These are phyloP conservation scores for Orthosia gracilis DNA, from an alignment of 2,888 invertebrate species.

Conservation along the genomic window DNA sequence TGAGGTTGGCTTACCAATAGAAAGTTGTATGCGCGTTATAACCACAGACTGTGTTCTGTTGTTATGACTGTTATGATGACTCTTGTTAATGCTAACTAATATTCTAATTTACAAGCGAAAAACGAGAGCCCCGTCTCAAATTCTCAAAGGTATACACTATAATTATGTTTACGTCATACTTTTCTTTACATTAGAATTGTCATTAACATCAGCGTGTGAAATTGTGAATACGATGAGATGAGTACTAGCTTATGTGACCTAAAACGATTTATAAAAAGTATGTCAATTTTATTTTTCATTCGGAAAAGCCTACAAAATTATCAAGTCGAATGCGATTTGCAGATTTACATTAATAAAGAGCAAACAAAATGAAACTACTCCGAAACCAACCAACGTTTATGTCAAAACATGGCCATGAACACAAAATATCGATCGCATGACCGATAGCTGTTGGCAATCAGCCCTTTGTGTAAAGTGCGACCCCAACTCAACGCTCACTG, in stretches of 20 bases:
- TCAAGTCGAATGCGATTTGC: background rate
- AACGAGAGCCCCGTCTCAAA: conserved; percentile 21
- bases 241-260: background rate
- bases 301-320: background rate
- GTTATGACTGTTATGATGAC: conserved; percentile 50
- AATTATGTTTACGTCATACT: background rate
- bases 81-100: conserved; percentile 54
- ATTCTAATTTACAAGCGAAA: conserved; percentile 33
- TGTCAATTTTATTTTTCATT: background rate
- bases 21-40: conserved; percentile 76
- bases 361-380: background rate
- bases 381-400: conserved; percentile 3
- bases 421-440: conserved; percentile 57
- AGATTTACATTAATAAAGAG: background rate
- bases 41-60: conserved; percentile 49
- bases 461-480: conserved; percentile 48
- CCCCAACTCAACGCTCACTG: conserved; percentile 28
- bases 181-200: conserved; percentile 24
- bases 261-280: background rate
- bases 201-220: conserved; percentile 7
- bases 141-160: conserved; percentile 16
- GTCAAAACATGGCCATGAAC: conserved; percentile 41
- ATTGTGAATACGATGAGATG: background rate
- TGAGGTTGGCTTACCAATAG: conserved; percentile 74
- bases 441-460: conserved; percentile 49